phyloP scores from a whole-genome alignment of 2,888 invertebrate genomes.

The Zele albiditarsus region DNA sequence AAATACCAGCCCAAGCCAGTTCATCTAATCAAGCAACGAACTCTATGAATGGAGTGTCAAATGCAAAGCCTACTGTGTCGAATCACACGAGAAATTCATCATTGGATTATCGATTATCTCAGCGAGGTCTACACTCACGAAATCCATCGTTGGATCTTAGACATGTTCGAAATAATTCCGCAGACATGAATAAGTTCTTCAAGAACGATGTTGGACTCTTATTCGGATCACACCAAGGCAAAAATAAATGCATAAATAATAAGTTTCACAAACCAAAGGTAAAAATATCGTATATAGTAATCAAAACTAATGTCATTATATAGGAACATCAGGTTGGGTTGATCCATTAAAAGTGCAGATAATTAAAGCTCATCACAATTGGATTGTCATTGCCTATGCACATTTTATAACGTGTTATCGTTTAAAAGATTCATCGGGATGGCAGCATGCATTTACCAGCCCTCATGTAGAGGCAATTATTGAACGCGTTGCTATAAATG shows the following conservation, averaged over 20 bases:
- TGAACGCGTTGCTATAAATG: slow-evolving; percentile 93
- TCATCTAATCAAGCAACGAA: slow-evolving; percentile 54
- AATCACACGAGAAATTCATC: slow-evolving; percentile 85
- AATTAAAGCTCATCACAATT: slow-evolving; percentile 97
- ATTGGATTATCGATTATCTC: slow-evolving; percentile 80
- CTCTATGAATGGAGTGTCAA: slow-evolving; percentile 52
- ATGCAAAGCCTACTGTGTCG: slow-evolving; percentile 54
- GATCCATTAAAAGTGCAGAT: slow-evolving; percentile 92
- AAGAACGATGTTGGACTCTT: slow-evolving; percentile 82
- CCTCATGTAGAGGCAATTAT: slow-evolving; percentile 92
- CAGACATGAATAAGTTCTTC: slow-evolving; percentile 82
- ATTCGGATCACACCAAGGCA: slow-evolving; percentile 77
- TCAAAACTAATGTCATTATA: not conserved
- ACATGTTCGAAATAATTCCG: slow-evolving; percentile 83
- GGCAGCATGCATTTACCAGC: slow-evolving; percentile 96
- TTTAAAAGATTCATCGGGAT: slow-evolving; percentile 96
- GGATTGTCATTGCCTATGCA: slow-evolving; percentile 97
- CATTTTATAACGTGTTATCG: slow-evolving; percentile 96
- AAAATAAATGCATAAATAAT: not conserved
- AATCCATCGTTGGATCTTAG: slow-evolving; percentile 87
- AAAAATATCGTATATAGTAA: slow-evolving; percentile 51
- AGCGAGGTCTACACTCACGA: slow-evolving; percentile 81
- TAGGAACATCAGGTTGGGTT: slow-evolving; percentile 81
- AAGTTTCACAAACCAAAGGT: not conserved
- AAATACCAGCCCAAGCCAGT: slow-evolving; percentile 51